phyloP scores from a whole-genome alignment of 2,113 vertebrate species.

The Talpa occidentalis region DNA sequence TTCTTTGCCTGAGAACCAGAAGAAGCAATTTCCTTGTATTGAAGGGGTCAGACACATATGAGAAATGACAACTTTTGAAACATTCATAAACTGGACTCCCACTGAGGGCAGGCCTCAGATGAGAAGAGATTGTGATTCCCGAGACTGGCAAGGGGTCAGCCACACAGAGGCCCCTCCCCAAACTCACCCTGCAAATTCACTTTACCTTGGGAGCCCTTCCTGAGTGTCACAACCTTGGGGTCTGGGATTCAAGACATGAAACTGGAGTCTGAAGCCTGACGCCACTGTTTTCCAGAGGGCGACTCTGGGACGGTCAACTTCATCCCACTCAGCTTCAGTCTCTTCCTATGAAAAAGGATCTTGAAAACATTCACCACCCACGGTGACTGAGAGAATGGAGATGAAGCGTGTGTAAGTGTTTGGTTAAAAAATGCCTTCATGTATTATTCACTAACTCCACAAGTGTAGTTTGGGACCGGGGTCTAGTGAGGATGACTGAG shows the following conservation, averaged over 20 bases:
- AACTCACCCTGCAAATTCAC: neutral
- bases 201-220: neutral
- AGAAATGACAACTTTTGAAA: neutral
- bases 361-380: neutral
- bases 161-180: neutral
- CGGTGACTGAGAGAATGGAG: neutral
- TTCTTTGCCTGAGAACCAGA: neutral
- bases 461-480: neutral
- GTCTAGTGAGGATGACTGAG: neutral
- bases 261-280: neutral
- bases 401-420: neutral
- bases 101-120: neutral
- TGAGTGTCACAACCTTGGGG: neutral
- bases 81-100: neutral
- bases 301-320: neutral
- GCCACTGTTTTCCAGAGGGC: neutral
- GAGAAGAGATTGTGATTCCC: neutral
- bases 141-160: neutral
- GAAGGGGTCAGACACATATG: neutral
- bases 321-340: neutral
- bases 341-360: constrained; percentile 1
- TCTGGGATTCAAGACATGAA: neutral
- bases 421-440: neutral
- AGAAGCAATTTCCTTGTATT: neutral
- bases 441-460: neutral